These are phyloP conservation scores for Python bivittatus DNA, from an alignment of 2,113 vertebrate species.

Conservation along the genomic window DNA sequence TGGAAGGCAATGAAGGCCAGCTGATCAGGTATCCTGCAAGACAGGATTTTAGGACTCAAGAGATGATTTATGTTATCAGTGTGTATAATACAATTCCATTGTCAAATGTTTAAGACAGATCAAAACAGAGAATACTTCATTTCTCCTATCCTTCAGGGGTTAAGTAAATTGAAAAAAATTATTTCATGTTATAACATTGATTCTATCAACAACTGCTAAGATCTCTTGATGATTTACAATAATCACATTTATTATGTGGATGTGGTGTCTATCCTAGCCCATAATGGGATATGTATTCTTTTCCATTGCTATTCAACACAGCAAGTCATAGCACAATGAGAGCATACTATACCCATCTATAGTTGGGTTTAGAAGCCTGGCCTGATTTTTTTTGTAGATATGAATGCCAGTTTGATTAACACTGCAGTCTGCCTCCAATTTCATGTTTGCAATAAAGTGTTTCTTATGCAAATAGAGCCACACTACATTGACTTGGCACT, in stretches of 20 bases:
- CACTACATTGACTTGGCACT: not conserved
- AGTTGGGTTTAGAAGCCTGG: not conserved
- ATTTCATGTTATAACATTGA: not conserved
- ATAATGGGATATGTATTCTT: not conserved
- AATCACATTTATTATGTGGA: not conserved
- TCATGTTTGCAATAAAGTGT: slow-evolving; percentile 3
- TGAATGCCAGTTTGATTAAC: not conserved
- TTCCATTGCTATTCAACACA: not conserved
- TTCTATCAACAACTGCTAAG: not conserved
- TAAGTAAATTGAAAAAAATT: not conserved
- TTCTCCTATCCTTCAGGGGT: not conserved
- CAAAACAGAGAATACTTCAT: not conserved
- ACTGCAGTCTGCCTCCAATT: not conserved
- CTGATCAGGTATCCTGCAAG: not conserved
- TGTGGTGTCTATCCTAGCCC: not conserved
- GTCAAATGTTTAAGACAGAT: not conserved
- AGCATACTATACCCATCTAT: not conserved
- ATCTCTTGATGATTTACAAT: not conserved
- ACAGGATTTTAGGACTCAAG: not conserved
- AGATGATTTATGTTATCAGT: not conserved
- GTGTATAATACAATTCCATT: not conserved
- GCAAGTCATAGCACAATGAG: not conserved
- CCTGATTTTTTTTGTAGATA: not conserved
- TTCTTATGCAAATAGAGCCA: not conserved
- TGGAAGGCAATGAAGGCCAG: not conserved